A percentile compares a stretch with the other conserved stretches of the same genome.
These are phyloP conservation scores for Pipistrellus nathusii DNA, from an alignment of 2,797 vertebrate genomes.

Conservation along the genomic window DNA sequence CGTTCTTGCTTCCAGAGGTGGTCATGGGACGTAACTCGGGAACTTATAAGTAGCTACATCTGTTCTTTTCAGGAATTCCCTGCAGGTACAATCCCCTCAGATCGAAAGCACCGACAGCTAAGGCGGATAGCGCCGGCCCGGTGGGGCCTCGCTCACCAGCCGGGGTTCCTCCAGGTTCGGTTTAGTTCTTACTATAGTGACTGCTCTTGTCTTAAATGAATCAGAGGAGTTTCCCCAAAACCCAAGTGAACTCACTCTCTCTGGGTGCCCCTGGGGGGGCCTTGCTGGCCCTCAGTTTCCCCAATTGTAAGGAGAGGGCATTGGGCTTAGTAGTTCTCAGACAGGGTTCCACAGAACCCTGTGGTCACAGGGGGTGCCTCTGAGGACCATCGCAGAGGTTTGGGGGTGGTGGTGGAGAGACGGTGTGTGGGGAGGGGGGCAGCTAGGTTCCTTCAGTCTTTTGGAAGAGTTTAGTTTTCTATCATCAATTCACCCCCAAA, in stretches of 20 bases:
- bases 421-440: no score
- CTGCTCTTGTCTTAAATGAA: background rate
- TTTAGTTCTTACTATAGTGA: background rate
- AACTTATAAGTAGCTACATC: background rate
- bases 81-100: no score
- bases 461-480: background rate
- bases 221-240: background rate
- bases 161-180: accelerated
- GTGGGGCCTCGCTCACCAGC: accelerated
- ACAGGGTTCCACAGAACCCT: background rate
- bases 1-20: background rate
- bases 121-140: accelerated
- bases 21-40: background rate
- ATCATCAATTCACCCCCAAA: background rate
- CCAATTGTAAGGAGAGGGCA: background rate
- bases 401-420: background rate
- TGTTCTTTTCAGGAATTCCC: background rate
- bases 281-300: background rate
- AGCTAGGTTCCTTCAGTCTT: background rate
- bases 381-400: background rate
- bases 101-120: background rate
- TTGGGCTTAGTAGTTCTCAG: background rate
- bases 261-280: accelerated
- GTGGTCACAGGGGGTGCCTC: background rate
- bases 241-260: background rate